A percentile compares a stretch with the other conserved stretches of the same genome.
phyloP scores from a whole-genome alignment of 2,113 vertebrate genomes.

The Rhynchopsitta pachyrhyncha region DNA sequence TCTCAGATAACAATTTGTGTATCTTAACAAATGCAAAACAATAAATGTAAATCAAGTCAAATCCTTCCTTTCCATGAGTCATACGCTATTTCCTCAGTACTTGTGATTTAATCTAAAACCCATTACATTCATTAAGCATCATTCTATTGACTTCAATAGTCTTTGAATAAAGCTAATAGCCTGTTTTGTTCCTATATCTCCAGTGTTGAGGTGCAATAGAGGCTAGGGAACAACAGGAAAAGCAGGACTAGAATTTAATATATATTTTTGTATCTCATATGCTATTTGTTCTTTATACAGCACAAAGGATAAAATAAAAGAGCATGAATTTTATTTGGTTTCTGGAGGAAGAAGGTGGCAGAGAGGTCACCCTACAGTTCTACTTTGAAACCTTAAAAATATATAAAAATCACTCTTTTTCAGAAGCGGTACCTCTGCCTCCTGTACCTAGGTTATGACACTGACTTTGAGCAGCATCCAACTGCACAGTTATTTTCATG shows the following conservation, averaged over 20 bases:
- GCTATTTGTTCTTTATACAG: neutral
- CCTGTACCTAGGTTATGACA: neutral
- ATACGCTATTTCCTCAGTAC: conserved; percentile 17
- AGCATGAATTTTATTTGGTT: neutral
- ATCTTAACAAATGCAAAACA: conserved; percentile 19
- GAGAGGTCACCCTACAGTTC: neutral
- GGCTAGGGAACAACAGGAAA: neutral
- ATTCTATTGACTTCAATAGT: conserved; percentile 34
- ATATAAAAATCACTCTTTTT: neutral
- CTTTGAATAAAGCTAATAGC: conserved; percentile 32
- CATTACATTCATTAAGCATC: conserved; percentile 28
- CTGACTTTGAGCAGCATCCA: neutral
- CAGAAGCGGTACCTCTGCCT: neutral
- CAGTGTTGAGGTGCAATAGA: neutral
- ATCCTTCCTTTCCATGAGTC: conserved; percentile 30
- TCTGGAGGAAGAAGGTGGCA: neutral
- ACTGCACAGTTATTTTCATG: neutral
- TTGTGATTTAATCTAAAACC: conserved; percentile 44
- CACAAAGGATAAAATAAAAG: neutral
- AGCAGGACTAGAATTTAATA: neutral
- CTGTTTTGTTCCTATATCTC: conserved; percentile 8
- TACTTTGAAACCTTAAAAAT: neutral
- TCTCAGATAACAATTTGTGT: neutral
- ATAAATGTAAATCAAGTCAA: conserved; percentile 20
- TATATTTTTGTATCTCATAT: neutral